A percentile compares a stretch with the other conserved stretches of the same genome.
Evolutionary conservation across 1,140 invertebrate species (phyloP).

Genomic region (Melanaphis sacchari): DNA sequence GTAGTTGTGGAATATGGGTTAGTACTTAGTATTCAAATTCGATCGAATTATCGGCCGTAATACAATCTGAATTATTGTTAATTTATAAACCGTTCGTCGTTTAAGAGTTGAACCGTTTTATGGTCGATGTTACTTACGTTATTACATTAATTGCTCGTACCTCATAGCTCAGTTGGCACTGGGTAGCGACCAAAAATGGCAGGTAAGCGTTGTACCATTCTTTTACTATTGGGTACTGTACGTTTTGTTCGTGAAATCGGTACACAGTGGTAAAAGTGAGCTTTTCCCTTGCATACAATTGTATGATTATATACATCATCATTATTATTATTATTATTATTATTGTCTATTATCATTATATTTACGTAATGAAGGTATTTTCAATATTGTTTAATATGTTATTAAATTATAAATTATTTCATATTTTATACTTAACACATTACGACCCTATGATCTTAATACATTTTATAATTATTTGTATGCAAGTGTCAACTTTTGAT

Average conservation of each 20-base stretch:
- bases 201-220: constrained; percentile 38
- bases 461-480: too few species aligned
- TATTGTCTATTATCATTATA: neutral
- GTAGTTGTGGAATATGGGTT: too few species aligned
- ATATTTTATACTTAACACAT: too few species aligned
- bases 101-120: neutral
- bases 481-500: too few species aligned
- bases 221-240: constrained; percentile 38
- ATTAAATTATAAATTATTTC: too few species aligned
- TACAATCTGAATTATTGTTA: neutral
- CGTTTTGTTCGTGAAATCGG: constrained; percentile 48
- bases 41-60: neutral
- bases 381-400: too few species aligned
- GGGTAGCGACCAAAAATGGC: constrained; percentile 27
- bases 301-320: neutral
- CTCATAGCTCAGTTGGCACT: neutral
- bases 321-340: neutral
- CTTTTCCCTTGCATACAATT: neutral
- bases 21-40: neutral
- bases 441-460: too few species aligned
- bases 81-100: neutral
- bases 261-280: neutral
- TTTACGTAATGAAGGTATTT: too few species aligned
- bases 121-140: neutral
- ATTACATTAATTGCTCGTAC: neutral